Conservation (phyloP, 2,888 invertebrate species). For the Tipula lateralis region DNA sequence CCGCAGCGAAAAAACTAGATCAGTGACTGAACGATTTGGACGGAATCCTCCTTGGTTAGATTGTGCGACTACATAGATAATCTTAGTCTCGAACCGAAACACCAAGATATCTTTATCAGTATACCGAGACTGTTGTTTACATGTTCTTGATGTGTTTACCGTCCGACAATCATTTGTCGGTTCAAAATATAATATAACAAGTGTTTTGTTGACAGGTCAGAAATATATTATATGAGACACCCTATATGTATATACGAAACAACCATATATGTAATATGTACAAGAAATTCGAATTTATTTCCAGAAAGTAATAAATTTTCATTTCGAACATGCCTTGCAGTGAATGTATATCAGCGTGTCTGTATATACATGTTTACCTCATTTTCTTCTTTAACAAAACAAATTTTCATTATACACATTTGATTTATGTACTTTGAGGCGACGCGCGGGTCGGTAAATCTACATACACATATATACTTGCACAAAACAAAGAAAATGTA, state of each 20-base stretch:
- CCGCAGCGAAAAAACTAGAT: too few relatives aligned
- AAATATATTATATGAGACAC: too few relatives aligned
- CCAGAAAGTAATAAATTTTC: background rate
- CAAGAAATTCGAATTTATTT: background rate
- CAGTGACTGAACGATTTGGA: too few relatives aligned
- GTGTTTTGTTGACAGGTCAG: too few relatives aligned
- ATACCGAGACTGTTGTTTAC: too few relatives aligned
- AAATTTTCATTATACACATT: background rate
- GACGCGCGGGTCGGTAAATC: background rate
- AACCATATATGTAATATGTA: background rate
- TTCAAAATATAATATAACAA: too few relatives aligned
- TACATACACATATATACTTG: background rate
- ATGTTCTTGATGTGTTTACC: too few relatives aligned
- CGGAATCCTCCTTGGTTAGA: too few relatives aligned
- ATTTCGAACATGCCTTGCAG: background rate
- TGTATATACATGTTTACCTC: background rate
- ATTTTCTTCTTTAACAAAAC: background rate
- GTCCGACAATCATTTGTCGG: too few relatives aligned
- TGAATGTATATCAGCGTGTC: background rate
- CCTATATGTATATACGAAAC: background rate
- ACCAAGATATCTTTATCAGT: too few relatives aligned
- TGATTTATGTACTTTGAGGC: background rate
- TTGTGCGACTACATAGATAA: too few relatives aligned
- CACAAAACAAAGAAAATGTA: background rate
- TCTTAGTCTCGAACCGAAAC: too few relatives aligned